Percentiles rank a stretch among this genome's conserved stretches.
These are phyloP conservation scores for Deilephila porcellus DNA, from an alignment of 2,888 invertebrate genomes.

Conservation along the genomic window DNA sequence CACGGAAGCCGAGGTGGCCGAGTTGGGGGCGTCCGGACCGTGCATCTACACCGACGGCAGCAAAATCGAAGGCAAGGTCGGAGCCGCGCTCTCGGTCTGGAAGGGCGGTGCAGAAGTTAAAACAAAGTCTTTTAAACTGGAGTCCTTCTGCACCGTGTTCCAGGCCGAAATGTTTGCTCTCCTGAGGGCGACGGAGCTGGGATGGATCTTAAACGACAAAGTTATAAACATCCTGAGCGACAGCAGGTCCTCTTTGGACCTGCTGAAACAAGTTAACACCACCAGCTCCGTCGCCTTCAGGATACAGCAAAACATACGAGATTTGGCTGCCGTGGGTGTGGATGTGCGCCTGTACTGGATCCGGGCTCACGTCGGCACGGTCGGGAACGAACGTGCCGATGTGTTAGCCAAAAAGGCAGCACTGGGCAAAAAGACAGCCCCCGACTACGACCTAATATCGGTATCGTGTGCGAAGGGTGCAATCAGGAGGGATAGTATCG, in stretches of 20 bases:
- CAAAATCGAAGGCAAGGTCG: constrained; percentile 6
- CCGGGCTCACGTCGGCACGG: not conserved
- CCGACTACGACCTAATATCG: not conserved
- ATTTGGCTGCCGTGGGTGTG: not conserved
- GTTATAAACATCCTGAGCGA: not conserved
- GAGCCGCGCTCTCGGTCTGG: not conserved
- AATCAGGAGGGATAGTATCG: not conserved
- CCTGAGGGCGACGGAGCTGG: not conserved
- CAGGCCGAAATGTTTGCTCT: constrained; percentile 12
- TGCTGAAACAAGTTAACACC: too few relatives aligned
- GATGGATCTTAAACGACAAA: not conserved
- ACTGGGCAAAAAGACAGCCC: not conserved
- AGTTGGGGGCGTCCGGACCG: not conserved
- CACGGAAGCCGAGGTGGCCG: not conserved
- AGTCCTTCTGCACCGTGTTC: not conserved
- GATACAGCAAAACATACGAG: not conserved
- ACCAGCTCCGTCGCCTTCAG: not conserved
- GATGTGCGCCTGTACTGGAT: not conserved
- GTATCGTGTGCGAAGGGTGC: not conserved
- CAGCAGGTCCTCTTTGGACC: not conserved
- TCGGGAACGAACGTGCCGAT: not conserved
- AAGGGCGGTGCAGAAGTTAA: not conserved
- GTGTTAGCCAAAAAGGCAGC: not conserved
- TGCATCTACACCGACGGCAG: constrained; percentile 27
- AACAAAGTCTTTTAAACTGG: not conserved